A percentile compares a stretch with the other conserved stretches of the same genome.
Evolutionary conservation across 2,113 vertebrate species (phyloP).

Genomic region (Pantherophis guttatus): DNA sequence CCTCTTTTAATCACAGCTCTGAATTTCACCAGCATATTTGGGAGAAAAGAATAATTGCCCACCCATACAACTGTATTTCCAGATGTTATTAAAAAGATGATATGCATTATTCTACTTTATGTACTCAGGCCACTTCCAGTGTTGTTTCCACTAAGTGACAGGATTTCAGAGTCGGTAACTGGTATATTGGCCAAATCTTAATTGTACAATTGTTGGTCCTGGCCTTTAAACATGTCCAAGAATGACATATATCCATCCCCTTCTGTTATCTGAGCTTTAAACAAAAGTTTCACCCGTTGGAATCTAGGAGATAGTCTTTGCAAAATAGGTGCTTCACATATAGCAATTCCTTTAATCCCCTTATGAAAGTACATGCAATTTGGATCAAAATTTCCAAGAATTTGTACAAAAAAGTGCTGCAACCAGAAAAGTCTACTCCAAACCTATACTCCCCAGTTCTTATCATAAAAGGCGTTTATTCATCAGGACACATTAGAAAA

Average conservation of each 20-base stretch:
- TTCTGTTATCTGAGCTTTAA: neutral
- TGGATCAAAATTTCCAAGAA: neutral
- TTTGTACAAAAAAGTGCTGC: neutral
- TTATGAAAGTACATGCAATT: neutral
- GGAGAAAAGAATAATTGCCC: neutral
- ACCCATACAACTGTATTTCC: neutral
- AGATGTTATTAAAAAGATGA: neutral
- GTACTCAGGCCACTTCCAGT: neutral
- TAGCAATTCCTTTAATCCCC: neutral
- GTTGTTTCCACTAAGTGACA: neutral
- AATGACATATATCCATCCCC: neutral
- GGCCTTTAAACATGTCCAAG: neutral
- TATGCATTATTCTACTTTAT: neutral
- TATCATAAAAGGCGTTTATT: conserved; percentile 1
- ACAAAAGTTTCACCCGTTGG: neutral
- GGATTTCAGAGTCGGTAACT: neutral
- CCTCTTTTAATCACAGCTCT: neutral
- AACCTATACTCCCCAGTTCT: neutral
- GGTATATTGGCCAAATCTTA: neutral
- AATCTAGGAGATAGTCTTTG: neutral
- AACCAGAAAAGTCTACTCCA: neutral
- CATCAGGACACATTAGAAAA: neutral
- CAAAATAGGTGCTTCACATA: neutral
- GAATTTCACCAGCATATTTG: neutral
- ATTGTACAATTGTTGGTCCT: neutral